Conservation (phyloP, 2,113 vertebrate genomes). For the Nyctereutes procyonoides region DNA sequence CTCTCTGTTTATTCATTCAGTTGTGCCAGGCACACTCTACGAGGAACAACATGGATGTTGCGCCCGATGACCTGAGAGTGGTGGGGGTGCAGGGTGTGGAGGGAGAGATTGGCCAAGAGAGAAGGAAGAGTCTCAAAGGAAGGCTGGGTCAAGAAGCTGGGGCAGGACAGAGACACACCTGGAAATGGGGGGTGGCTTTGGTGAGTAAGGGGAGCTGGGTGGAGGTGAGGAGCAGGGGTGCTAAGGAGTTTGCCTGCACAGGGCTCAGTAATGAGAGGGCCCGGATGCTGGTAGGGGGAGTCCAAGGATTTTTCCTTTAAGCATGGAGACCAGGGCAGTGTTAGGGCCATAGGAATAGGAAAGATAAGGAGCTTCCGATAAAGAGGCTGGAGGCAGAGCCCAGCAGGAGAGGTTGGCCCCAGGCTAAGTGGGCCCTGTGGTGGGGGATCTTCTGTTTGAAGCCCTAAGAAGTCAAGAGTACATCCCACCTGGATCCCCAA, state of each 20-base stretch:
- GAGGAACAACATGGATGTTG: background rate
- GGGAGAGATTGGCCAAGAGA: background rate
- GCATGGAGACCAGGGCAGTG: background rate
- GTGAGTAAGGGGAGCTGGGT: background rate
- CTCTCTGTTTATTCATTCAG: background rate
- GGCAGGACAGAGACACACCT: rapidly evolving
- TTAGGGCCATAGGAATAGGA: background rate
- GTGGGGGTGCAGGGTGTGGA: background rate
- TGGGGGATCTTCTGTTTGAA: background rate
- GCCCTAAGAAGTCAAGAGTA: background rate
- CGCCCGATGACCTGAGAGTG: background rate
- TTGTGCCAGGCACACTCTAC: background rate
- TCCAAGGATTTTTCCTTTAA: background rate
- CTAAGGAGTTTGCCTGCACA: background rate
- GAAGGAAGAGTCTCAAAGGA: background rate
- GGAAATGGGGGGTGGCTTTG: background rate
- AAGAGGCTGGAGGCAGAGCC: background rate
- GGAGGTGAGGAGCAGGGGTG: background rate
- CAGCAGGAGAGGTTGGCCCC: rapidly evolving
- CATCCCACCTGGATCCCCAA: rapidly evolving
- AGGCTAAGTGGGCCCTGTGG: rapidly evolving
- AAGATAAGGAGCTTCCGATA: background rate
- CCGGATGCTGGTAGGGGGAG: too few relatives aligned
- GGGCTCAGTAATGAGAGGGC: background rate
- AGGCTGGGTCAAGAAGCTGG: background rate